phyloP scores from a whole-genome alignment of 1,140 invertebrate species.

The Heliconius melpomene region DNA sequence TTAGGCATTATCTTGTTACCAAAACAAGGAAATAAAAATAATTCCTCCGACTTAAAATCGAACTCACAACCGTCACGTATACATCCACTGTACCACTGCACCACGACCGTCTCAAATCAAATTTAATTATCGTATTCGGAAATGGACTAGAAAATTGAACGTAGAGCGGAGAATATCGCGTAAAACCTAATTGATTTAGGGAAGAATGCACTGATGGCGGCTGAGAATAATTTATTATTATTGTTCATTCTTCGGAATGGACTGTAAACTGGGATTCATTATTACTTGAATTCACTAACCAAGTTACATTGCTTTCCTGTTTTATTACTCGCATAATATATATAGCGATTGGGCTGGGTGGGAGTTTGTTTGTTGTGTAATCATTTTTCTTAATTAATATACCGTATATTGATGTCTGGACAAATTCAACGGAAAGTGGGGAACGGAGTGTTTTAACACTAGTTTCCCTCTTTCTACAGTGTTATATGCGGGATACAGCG shows the following conservation, averaged over 20 bases:
- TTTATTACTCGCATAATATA: constrained; percentile 13
- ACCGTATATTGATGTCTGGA: too few relatives aligned
- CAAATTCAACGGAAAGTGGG: too few relatives aligned
- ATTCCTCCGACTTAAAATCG: too few relatives aligned
- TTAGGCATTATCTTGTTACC: too few relatives aligned
- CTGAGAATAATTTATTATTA: constrained; percentile 44
- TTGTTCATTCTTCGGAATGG: constrained; percentile 19
- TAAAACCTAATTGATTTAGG: constrained; percentile 68
- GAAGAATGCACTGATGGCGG: constrained; percentile 47
- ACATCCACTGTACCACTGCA: too few relatives aligned
- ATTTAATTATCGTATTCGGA: constrained; percentile 76
- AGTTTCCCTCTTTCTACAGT: too few relatives aligned
- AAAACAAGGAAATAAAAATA: too few relatives aligned
- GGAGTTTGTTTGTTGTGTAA: background rate
- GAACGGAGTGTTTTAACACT: too few relatives aligned
- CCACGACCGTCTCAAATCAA: constrained; percentile 32
- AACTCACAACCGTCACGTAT: too few relatives aligned
- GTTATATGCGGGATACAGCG: background rate
- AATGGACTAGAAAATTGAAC: constrained; percentile 77
- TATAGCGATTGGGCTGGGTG: background rate
- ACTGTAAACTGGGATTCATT: constrained; percentile 16
- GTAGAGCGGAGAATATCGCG: constrained; percentile 49
- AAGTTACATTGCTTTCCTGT: constrained; percentile 11
- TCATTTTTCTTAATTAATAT: too few relatives aligned
- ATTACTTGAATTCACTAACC: constrained; percentile 2